Percentiles rank a stretch among this genome's conserved stretches.
These are phyloP conservation scores for Melanerpes formicivorus DNA, from an alignment of 2,113 vertebrate genomes.

Conservation along the genomic window DNA sequence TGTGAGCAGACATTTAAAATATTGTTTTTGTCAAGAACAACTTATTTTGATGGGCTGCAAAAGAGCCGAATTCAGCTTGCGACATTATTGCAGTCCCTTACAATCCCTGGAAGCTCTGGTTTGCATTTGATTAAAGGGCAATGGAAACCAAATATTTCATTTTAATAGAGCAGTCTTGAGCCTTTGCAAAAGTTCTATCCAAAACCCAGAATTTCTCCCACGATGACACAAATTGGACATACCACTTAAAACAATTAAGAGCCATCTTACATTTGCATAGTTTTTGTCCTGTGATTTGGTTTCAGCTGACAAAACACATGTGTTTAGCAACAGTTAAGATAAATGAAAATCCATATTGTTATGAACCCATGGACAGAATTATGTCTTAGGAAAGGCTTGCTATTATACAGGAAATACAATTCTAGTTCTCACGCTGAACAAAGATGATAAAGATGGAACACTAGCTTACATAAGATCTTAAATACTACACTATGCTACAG, in stretches of 20 bases:
- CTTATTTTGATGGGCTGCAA: conserved; percentile 56
- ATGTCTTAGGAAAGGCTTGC: not conserved
- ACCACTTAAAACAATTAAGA: not conserved
- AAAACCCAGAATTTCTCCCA: not conserved
- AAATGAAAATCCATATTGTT: not conserved
- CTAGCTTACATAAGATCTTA: not conserved
- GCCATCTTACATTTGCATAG: not conserved
- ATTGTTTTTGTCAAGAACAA: conserved; percentile 52
- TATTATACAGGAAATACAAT: not conserved
- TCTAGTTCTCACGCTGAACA: not conserved
- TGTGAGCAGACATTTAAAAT: conserved; percentile 57
- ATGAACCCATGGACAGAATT: not conserved
- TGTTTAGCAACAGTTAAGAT: not conserved
- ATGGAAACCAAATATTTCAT: not conserved
- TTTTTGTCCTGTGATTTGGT: not conserved
- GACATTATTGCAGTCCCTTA: conserved; percentile 51
- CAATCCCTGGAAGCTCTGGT: conserved; percentile 52
- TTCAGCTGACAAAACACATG: conserved; percentile 2
- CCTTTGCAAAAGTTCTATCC: not conserved
- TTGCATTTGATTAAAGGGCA: conserved; percentile 42
- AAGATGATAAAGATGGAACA: not conserved
- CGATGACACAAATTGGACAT: not conserved
- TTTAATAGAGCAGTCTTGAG: not conserved
- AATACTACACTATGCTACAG: not conserved
- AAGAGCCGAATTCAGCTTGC: conserved; percentile 44